Evolutionary conservation across 2,888 invertebrate genomes (phyloP), one percentile per base, ranked within the genome.

Genomic region (Synanthedon tipuliformis): DNA sequence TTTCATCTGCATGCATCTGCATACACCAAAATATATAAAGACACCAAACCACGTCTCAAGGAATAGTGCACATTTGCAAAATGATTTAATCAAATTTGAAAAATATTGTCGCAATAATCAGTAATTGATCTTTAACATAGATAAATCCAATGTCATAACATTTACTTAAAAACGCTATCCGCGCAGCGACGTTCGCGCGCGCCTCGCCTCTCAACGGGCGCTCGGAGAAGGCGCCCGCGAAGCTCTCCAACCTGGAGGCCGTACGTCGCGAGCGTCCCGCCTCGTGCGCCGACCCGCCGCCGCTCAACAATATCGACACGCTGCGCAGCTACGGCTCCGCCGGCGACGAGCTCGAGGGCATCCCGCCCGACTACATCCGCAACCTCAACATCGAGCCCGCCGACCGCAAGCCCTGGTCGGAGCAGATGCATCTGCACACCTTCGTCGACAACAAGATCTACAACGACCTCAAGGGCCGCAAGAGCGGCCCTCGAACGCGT

Each of bases 271-370:
- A 79, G 66, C 90, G 96, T 62, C 96, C 97, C 57, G 92, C 93
- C 34, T 96, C 96, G 54, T 96, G 94, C 93, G 61, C 93, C 92
- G 57, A 91, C 89, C 81, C 76, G 62, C 73, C 85, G 57, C 80
- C 85, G 54, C 89, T 90, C 66, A 96, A 95, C 88, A 96, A 95
- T 87, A 90, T 96, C 73, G 97, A 97, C 84, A 95, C 95, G 53
- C 89, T 96, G 66, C 90, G 96, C 64, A 96, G 95, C 76, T 97
- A 97, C 82, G 97, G 97, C 59, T 96, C 96, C 55, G 97, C 97
- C 50, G 96, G 95, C 40, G 97, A 97, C 82, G 97, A 97, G 75
- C 89, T 97, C 53, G 96, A 97, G 82, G 94, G 93, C 73, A 92
- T 95, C 56, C 94, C 94, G 55, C 92, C 93, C 50, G 95, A 95